Conservation (phyloP, 2,888 invertebrate species). For the Charanyca ferruginea region DNA sequence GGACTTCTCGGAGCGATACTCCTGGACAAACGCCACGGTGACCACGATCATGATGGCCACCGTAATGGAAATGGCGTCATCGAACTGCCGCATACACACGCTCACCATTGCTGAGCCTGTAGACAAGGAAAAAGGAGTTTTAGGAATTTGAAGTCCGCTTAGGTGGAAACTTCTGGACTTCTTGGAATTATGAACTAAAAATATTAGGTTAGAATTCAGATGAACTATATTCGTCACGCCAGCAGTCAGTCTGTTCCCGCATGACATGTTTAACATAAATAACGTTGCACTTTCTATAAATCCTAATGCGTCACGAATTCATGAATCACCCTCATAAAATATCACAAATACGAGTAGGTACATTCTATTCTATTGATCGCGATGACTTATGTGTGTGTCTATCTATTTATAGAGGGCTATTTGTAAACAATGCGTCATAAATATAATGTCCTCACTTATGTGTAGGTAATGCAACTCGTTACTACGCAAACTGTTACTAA, state of each 20-base stretch:
- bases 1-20: conserved; percentile 99
- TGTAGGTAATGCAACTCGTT: background rate
- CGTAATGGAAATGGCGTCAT: conserved; percentile 99
- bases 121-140: conserved; percentile 14
- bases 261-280: too few relatives aligned
- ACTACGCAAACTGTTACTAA: conserved; percentile 1
- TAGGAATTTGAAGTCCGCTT: too few relatives aligned
- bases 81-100: conserved; percentile 98
- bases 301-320: background rate
- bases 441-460: conserved; percentile 3
- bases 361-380: conserved; percentile 13
- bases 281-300: background rate
- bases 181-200: too few relatives aligned
- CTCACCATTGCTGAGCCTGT: conserved; percentile 97
- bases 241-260: too few relatives aligned
- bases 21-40: conserved; percentile 99
- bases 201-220: too few relatives aligned
- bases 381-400: conserved; percentile 4
- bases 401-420: conserved; percentile 41
- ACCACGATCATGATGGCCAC: conserved; percentile 98
- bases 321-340: conserved; percentile 1
- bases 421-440: conserved; percentile 40
- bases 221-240: too few relatives aligned
- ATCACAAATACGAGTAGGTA: conserved; percentile 1
- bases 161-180: too few relatives aligned